A percentile compares a stretch with the other conserved stretches of the same genome.
phyloP scores from a whole-genome alignment of 2,113 vertebrate species.

The Prunella fulvescens region DNA sequence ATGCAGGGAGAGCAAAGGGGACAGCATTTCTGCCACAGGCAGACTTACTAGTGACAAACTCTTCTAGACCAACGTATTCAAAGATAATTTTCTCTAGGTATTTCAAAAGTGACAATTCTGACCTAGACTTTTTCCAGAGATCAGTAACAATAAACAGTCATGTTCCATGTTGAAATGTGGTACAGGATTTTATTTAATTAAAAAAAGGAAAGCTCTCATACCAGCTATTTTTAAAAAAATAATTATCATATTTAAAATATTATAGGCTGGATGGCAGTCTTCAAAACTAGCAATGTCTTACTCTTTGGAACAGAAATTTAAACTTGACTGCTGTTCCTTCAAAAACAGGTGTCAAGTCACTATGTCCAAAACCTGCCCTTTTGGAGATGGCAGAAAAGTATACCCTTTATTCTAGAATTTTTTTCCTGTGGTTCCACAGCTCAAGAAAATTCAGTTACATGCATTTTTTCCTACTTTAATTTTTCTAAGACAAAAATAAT shows the following conservation, averaged over 20 bases:
- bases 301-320: background rate
- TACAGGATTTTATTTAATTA: background rate
- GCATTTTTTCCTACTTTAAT: background rate
- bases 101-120: background rate
- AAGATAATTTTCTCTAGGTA: background rate
- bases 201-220: background rate
- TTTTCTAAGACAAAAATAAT: background rate
- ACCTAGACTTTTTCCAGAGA: background rate
- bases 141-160: background rate
- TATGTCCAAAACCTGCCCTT: background rate
- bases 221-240: background rate
- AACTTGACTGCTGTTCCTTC: background rate
- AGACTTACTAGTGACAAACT: background rate
- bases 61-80: accelerated
- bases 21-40: background rate
- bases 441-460: background rate
- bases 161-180: background rate
- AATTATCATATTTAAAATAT: background rate
- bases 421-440: background rate
- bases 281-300: background rate
- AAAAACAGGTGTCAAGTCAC: background rate
- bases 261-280: background rate
- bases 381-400: accelerated
- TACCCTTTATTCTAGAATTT: background rate
- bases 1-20: background rate